Evolutionary conservation across 1,140 invertebrate species (phyloP).

Genomic region (Papilio polyxenes): DNA sequence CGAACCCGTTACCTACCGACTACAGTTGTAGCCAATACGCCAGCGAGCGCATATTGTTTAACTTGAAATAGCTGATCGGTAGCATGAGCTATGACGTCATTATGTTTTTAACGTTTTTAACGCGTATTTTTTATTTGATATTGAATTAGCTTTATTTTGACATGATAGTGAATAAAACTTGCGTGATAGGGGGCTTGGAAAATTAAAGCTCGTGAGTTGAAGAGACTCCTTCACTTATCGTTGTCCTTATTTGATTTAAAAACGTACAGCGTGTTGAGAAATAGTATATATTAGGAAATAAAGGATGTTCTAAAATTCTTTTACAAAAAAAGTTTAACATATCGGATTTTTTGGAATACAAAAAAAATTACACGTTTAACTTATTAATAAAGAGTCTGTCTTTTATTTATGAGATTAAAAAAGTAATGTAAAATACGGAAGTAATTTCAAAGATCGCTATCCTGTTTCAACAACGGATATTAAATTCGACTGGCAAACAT

Average conservation of each 20-base stretch:
- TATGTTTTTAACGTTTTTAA: too few species aligned
- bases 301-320: not conserved
- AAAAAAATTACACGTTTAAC: not conserved
- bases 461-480: not conserved
- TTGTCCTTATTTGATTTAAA: not conserved
- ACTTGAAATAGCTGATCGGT: not conserved
- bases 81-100: not conserved
- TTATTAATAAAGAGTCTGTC: not conserved
- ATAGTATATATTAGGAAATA: not conserved
- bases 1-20: conserved; percentile 41
- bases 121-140: too few species aligned
- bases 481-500: not conserved
- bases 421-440: not conserved
- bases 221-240: not conserved
- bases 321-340: too few species aligned
- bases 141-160: too few species aligned
- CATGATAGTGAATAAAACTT: not conserved
- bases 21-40: not conserved
- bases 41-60: not conserved
- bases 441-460: not conserved
- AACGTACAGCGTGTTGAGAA: not conserved
- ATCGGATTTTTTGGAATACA: not conserved
- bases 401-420: not conserved
- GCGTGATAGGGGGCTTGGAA: not conserved
- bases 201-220: not conserved